These are phyloP conservation scores for Oostethus manadensis DNA, from an alignment of 2,113 vertebrate species.

Conservation along the genomic window DNA sequence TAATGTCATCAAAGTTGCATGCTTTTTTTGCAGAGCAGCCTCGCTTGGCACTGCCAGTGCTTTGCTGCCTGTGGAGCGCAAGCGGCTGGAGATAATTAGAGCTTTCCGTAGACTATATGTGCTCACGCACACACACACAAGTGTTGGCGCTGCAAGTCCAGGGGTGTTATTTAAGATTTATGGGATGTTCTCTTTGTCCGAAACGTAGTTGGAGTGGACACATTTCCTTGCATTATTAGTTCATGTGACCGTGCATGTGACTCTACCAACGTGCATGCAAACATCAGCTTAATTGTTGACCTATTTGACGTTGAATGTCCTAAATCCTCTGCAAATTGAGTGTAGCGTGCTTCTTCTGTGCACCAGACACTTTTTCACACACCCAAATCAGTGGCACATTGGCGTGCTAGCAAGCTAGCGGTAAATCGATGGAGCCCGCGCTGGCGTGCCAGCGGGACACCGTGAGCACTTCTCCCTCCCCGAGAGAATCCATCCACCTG, in stretches of 20 bases:
- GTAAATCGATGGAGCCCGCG: no score
- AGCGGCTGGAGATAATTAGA: slow-evolving; percentile 31
- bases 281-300: background rate
- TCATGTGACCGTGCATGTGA: no score
- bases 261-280: background rate
- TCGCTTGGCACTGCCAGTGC: background rate
- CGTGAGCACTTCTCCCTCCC: no score
- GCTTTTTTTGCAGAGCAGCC: no score
- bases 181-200: background rate
- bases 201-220: background rate
- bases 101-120: slow-evolving; percentile 4
- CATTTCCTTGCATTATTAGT: background rate
- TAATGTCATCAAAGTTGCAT: background rate
- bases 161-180: slow-evolving; percentile 8
- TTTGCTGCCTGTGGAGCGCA: slow-evolving; percentile 9
- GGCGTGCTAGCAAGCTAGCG: no score
- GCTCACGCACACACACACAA: background rate
- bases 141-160: slow-evolving; percentile 15
- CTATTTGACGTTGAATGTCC: background rate
- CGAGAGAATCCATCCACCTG: no score
- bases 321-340: no score
- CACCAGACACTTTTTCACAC: no score
- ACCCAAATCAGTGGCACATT: no score
- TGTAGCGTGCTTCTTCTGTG: no score
- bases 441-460: no score